Conservation (phyloP, 2,113 vertebrate species). For the Fulmarus glacialis region DNA sequence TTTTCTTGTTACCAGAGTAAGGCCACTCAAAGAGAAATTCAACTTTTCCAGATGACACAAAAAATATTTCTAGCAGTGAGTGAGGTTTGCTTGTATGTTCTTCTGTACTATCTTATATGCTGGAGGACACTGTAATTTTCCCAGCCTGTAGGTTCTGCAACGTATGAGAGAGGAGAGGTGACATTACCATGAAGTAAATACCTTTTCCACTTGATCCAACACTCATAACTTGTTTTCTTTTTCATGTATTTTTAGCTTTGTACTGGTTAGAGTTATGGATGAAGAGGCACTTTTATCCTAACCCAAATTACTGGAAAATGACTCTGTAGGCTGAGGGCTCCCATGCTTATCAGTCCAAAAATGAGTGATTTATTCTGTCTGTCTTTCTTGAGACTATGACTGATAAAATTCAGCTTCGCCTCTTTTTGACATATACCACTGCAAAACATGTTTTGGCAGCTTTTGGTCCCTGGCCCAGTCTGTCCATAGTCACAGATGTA, state of each 20-base stretch:
- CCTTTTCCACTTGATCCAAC: not conserved
- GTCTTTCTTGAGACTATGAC: not conserved
- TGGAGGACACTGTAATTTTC: not conserved
- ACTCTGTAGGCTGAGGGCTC: not conserved
- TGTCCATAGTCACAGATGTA: not conserved
- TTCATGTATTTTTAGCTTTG: not conserved
- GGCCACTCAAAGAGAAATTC: conserved; percentile 78
- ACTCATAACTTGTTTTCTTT: not conserved
- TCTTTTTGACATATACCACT: not conserved
- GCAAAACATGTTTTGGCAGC: not conserved
- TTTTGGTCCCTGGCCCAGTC: not conserved
- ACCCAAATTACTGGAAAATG: not conserved
- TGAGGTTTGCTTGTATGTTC: conserved; percentile 8
- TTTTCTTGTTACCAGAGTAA: conserved; percentile 77
- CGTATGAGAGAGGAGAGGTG: not conserved
- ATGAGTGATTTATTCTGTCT: not conserved
- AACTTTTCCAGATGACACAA: not conserved
- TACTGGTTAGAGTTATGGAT: not conserved
- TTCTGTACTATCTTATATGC: not conserved
- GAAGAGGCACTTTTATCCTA: not conserved
- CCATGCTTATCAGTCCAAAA: not conserved
- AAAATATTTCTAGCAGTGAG: not conserved
- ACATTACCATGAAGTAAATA: not conserved
- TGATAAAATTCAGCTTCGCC: not conserved
- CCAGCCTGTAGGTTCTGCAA: not conserved